Conservation (phyloP, 2,113 vertebrate genomes). For the Rhynchopsitta pachyrhyncha region DNA sequence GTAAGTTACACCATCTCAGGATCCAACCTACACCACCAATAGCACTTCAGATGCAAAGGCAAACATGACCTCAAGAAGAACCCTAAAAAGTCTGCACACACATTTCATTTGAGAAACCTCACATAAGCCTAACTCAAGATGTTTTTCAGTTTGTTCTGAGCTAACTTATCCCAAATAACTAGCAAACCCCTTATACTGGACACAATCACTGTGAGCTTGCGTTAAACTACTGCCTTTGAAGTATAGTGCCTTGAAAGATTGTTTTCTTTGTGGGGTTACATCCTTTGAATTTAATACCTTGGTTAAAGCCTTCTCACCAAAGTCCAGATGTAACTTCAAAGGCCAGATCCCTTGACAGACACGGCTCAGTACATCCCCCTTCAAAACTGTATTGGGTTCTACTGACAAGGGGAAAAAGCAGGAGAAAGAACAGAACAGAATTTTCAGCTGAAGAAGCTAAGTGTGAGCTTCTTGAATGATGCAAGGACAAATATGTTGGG, state of each 20-base stretch:
- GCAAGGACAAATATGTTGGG: background rate
- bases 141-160: background rate
- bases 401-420: background rate
- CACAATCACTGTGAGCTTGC: background rate
- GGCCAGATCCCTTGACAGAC: background rate
- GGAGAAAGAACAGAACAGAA: background rate
- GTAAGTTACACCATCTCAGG: background rate
- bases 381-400: background rate
- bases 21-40: background rate
- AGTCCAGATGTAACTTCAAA: background rate
- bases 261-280: background rate
- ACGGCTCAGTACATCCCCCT: background rate
- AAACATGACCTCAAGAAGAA: background rate
- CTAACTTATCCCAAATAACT: background rate
- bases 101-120: background rate
- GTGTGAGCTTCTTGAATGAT: background rate
- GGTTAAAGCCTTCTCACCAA: background rate
- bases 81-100: fast-evolving
- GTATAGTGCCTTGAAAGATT: background rate
- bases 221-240: background rate
- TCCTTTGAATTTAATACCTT: background rate
- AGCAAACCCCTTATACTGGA: background rate
- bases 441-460: background rate
- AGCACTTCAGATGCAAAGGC: background rate
- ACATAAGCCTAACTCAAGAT: background rate